Evolutionary conservation across 2,113 vertebrate genomes (phyloP).

Genomic region (Pangasianodon hypophthalmus): DNA sequence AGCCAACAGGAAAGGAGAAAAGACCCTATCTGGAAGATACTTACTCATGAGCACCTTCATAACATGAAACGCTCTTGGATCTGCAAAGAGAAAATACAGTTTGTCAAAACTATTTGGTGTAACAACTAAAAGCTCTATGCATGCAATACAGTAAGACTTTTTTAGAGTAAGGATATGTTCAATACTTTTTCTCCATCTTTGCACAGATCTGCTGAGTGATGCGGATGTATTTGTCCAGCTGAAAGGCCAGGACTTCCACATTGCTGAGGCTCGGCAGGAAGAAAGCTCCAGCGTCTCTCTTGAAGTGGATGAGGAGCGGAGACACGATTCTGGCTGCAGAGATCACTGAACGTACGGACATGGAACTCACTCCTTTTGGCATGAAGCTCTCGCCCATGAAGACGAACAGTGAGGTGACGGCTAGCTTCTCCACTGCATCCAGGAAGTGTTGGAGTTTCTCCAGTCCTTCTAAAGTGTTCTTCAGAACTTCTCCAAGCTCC

Average conservation of each 20-base stretch:
- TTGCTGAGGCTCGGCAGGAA: conserved; percentile 66
- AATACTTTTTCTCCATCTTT: conserved; percentile 40
- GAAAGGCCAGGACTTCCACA: conserved; percentile 60
- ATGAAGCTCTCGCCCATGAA: conserved; percentile 59
- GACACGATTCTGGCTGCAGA: conserved; percentile 47
- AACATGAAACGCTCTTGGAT: conserved; percentile 22
- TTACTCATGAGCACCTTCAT: conserved; percentile 16
- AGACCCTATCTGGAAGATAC: background rate
- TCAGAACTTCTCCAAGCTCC: conserved; percentile 60
- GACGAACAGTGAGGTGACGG: conserved; percentile 68
- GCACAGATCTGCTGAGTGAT: conserved; percentile 59
- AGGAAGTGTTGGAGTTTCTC: conserved; percentile 64
- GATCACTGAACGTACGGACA: conserved; percentile 56
- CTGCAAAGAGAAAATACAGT: conserved; percentile 27
- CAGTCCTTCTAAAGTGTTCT: conserved; percentile 63
- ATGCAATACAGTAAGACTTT: background rate
- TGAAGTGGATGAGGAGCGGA: conserved; percentile 67
- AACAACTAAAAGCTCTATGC: background rate
- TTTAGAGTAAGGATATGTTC: background rate
- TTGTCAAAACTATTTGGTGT: background rate
- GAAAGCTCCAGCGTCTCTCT: conserved; percentile 58
- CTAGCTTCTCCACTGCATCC: conserved; percentile 72
- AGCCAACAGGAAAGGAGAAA: background rate
- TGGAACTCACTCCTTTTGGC: conserved; percentile 40
- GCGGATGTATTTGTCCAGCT: conserved; percentile 68